A percentile compares a stretch with the other conserved stretches of the same genome.
Evolutionary conservation across 1,140 invertebrate genomes (phyloP).

Genomic region (Papilio glaucus): DNA sequence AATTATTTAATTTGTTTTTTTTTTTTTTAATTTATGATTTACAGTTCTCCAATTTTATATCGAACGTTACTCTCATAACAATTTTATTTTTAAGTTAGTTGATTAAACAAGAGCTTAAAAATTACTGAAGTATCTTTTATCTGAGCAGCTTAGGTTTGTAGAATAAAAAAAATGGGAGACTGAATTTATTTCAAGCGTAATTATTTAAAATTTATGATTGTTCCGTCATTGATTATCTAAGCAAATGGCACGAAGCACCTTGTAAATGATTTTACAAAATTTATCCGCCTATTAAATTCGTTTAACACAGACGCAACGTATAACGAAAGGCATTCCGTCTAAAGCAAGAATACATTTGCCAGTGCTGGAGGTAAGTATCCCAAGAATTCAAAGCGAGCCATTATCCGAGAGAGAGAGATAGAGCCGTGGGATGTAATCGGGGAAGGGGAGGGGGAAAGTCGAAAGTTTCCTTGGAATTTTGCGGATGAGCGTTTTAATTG

Average conservation of each 20-base stretch:
- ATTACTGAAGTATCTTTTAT: neutral
- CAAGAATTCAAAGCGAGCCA: conserved; percentile 49
- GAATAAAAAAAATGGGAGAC: neutral
- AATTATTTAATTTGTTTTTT: neutral
- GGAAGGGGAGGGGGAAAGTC: conserved; percentile 53
- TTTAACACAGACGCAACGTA: too few relatives aligned
- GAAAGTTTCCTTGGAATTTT: conserved; percentile 77
- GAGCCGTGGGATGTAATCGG: neutral
- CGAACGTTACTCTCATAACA: neutral
- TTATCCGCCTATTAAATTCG: conserved; percentile 17
- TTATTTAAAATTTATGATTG: neutral
- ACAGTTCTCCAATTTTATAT: neutral
- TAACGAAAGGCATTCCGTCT: conserved; percentile 24
- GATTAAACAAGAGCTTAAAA: neutral
- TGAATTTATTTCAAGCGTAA: neutral
- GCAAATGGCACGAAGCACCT: neutral
- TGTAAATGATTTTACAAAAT: conserved; percentile 20
- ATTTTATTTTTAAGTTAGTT: neutral
- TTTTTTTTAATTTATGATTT: neutral
- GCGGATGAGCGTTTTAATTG: conserved; percentile 81
- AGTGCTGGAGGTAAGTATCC: conserved; percentile 27
- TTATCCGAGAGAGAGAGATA: conserved; percentile 48
- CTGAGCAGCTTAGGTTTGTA: too few relatives aligned
- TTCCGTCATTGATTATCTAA: neutral
- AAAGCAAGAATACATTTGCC: conserved; percentile 32